Conservation (phyloP, 2,888 invertebrate genomes). For the Azorinus chamasolen region DNA sequence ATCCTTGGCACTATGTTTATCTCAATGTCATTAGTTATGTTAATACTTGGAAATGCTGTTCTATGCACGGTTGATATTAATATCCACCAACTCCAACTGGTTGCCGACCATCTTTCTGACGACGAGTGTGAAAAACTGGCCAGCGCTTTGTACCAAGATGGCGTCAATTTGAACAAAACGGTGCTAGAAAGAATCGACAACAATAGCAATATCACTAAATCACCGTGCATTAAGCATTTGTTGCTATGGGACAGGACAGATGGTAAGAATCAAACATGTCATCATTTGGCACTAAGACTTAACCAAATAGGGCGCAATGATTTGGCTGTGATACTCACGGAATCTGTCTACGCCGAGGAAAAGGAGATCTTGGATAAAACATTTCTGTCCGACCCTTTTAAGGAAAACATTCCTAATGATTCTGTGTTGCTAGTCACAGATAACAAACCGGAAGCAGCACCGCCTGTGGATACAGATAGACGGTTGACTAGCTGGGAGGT, state of each 20-base stretch:
- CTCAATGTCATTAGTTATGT: background rate
- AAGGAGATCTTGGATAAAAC: conserved; percentile 63
- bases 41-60: background rate
- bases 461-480: background rate
- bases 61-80: conserved; percentile 76
- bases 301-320: conserved; percentile 75
- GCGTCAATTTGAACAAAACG: conserved; percentile 51
- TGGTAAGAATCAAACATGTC: conserved; percentile 74
- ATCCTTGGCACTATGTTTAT: no score
- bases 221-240: conserved; percentile 73
- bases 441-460: conserved; percentile 12
- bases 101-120: conserved; percentile 76
- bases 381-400: conserved; percentile 74
- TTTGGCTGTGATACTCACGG: conserved; percentile 74
- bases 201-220: conserved; percentile 39
- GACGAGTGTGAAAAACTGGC: conserved; percentile 74
- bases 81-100: conserved; percentile 77
- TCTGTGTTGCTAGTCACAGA: conserved; percentile 63
- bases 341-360: conserved; percentile 74
- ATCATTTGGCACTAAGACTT: conserved; percentile 76
- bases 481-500: conserved; percentile 38
- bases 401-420: conserved; percentile 61
- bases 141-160: conserved; percentile 66
- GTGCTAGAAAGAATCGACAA: no score
- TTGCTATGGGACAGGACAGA: conserved; percentile 74